phyloP scores from a whole-genome alignment of 2,113 vertebrate species.

The Salminus brasiliensis region DNA sequence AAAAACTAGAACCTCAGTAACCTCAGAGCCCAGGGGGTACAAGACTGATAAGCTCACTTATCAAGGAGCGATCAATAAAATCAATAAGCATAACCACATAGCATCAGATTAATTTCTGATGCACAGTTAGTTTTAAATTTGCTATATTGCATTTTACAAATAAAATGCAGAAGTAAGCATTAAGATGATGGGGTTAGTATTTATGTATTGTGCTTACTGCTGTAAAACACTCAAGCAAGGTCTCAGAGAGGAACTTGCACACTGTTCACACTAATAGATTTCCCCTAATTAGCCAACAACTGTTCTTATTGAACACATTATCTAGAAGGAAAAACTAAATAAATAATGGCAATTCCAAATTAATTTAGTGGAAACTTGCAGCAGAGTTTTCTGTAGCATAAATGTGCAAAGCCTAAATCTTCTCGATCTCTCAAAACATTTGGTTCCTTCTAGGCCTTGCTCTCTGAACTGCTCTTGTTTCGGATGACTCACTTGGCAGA shows the following conservation, averaged over 20 bases:
- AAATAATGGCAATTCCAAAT: too few relatives aligned
- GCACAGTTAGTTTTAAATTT: neutral
- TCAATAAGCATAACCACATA: neutral
- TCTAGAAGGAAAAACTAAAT: neutral
- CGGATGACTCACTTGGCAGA: slow-evolving; percentile 72
- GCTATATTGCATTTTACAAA: neutral
- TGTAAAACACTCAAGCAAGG: neutral
- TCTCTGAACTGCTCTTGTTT: slow-evolving; percentile 62
- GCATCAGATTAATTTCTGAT: neutral
- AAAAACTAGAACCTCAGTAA: neutral
- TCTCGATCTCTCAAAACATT: slow-evolving; percentile 6
- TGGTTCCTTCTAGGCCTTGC: slow-evolving; percentile 50
- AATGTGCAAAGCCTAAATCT: neutral
- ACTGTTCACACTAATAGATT: neutral
- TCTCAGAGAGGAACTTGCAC: neutral
- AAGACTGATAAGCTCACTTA: neutral
- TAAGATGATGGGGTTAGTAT: neutral
- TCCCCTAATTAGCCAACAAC: neutral
- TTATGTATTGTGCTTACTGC: neutral
- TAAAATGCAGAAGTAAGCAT: neutral
- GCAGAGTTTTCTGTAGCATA: too few relatives aligned
- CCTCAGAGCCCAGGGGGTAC: neutral
- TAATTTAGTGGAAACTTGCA: neutral
- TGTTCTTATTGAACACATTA: neutral
- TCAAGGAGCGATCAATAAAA: neutral